Base-by-base conservation (phyloP, 2,888 invertebrate species). In the Coleophora deauratella region DNA sequence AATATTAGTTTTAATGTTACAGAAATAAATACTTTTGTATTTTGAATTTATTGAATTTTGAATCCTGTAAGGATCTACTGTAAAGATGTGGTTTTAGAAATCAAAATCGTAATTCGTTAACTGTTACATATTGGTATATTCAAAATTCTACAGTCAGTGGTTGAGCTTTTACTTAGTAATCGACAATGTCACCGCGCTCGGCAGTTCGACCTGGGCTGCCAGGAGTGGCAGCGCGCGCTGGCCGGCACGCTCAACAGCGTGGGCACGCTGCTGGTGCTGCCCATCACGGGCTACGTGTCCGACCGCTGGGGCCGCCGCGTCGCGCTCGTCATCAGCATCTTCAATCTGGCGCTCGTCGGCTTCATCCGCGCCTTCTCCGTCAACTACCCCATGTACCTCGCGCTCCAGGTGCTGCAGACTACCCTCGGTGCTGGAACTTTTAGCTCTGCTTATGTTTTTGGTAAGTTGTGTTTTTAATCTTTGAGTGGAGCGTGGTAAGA, bases 181-280 rank as follows among this genome's bases (percentile, higher is more conserved):
- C 3, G 6, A 21, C 21, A 21, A 4, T 21, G 21, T 21, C 3
- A 21, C 6, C 21, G 21, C 6, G 6, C 6, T 54, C 76, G 78
- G 12, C 62, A 92, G 91, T 91, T 89, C 58, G 78, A 86, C 51
- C 67, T 92, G 3, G 89, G 88, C 10, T 92, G 92, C 51, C 85
- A 88, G 42, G 86, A 89, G 46, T 93, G 92, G 92, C 88, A 90
- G 54, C 76, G 92, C 36, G 88, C 91, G 0, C 62, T 93, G 47
- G 89, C 92, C 3, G 93, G 93, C 2, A 92, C 92, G 2, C 73
- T 92, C 1, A 90, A 88, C 68, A 91, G 89, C 55, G 72, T 90
- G 35, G 93, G 92, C 2, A 91, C 91, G 38, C 87, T 93, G 45
- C 72, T 92, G 40, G 91, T 91, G 8, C 75, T 92, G 43, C 91